Conservation (phyloP, 2,113 vertebrate species). For the Rhineura floridana region DNA sequence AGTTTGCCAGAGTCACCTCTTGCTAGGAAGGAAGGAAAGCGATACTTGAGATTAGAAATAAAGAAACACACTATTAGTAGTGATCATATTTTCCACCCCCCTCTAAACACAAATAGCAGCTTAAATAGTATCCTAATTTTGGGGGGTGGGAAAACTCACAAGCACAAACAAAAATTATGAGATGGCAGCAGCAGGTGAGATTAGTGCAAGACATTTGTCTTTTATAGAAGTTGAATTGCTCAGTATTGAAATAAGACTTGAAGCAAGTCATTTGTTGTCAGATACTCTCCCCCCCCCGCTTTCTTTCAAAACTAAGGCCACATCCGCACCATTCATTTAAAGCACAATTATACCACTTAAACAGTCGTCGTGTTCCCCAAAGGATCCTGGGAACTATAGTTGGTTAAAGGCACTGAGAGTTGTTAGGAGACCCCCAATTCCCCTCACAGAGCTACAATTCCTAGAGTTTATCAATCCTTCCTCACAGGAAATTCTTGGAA, state of each 20-base stretch:
- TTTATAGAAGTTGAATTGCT: constrained; percentile 73
- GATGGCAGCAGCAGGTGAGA: constrained; percentile 73
- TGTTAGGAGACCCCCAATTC: no score
- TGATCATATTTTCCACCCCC: constrained; percentile 59
- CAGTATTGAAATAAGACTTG: constrained; percentile 78
- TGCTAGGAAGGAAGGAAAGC: constrained; percentile 65
- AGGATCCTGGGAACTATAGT: no score
- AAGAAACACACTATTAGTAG: constrained; percentile 79
- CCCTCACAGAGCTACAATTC: no score
- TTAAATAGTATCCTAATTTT: constrained; percentile 72
- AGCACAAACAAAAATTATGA: constrained; percentile 73
- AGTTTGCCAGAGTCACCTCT: constrained; percentile 69
- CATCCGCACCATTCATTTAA: no score
- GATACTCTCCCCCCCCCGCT: not conserved
- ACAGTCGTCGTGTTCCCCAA: no score
- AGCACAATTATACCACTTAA: no score
- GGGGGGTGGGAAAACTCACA: constrained; percentile 73
- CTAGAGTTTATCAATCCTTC: no score
- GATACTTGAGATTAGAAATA: constrained; percentile 75
- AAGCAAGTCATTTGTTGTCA: constrained; percentile 83
- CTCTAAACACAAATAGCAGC: constrained; percentile 78
- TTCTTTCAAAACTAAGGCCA: constrained; percentile 71
- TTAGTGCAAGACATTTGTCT: constrained; percentile 73
- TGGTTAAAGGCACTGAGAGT: no score
- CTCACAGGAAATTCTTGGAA: no score